A percentile compares a stretch with the other conserved stretches of the same genome.
These are phyloP conservation scores for Athene cunicularia DNA, from an alignment of 2,113 vertebrate genomes.

Conservation along the genomic window DNA sequence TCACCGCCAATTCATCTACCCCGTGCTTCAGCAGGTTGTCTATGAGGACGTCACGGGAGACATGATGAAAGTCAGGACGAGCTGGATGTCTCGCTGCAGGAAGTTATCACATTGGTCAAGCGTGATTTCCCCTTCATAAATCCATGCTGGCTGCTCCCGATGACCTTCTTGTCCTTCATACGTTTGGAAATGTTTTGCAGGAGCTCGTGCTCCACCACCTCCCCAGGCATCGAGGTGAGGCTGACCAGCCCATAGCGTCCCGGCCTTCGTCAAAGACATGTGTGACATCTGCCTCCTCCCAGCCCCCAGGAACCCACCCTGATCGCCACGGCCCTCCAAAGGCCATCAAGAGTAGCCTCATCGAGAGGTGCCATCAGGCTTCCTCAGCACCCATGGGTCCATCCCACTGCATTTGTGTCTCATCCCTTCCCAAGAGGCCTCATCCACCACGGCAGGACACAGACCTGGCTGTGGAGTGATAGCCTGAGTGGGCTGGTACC, in stretches of 20 bases:
- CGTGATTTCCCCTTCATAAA: neutral
- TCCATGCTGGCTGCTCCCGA: neutral
- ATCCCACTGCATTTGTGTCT: rapidly evolving
- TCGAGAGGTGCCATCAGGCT: rapidly evolving
- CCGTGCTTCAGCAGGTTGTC: neutral
- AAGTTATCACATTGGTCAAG: neutral
- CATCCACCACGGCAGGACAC: neutral
- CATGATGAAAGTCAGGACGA: neutral
- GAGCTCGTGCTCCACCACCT: neutral
- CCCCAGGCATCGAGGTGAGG: neutral
- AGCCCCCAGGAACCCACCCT: rapidly evolving
- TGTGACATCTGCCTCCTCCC: neutral
- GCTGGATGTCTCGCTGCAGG: neutral
- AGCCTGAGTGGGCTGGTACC: neutral
- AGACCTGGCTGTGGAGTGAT: neutral
- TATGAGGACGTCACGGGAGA: neutral
- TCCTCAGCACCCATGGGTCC: neutral
- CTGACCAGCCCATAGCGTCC: neutral
- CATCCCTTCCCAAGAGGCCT: neutral
- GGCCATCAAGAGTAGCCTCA: neutral
- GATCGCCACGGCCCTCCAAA: rapidly evolving
- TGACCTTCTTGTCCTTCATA: neutral
- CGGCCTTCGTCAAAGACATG: neutral
- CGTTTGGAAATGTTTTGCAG: neutral
- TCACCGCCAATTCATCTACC: neutral